Evolutionary conservation across 2,888 invertebrate species (phyloP), one percentile per base, ranked within the genome.

Genomic region (Tuta absoluta): DNA sequence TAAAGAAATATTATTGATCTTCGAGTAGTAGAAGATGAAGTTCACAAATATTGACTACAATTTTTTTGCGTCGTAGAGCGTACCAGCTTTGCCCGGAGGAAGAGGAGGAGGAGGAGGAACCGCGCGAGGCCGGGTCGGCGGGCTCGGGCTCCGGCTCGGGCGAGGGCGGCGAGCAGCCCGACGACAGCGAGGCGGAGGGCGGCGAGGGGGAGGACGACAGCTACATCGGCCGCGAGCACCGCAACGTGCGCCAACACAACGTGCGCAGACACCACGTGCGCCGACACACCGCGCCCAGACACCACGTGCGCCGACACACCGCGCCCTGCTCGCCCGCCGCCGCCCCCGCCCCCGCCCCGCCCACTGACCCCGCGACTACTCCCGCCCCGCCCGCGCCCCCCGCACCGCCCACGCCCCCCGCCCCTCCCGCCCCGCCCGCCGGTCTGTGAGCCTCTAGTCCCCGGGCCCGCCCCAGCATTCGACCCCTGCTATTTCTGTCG

Each of bases 51-150:
- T 48, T 48, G 48, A 48, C 19, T 10, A 19, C 19, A 21, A 21
- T n/a, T 4, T 59, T 38, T 59, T 57, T 37, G n/a, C 21, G 37
- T 64, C 48, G 2, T 72, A 92, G 92, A 69, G 92, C 91, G 24
- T 91, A 90, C 70, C 91, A 91, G 72, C 76, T 92, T 56, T 91
- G 91, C 66, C 91, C 91, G 1, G 91, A 91, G 63, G 90, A 89
- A 65, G 91, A 91, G 49, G 91, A 91, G n/a, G 92, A 92, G 60
- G 91, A 91, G 66, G 91, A 90, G 62, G 87, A 87, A 66, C 67
- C 76, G 10, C 81, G 85, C n/a, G 85, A 83, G 56, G 75, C 76
- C 23, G 80, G 74, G 24, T 38, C 7, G 57, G 75, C 75, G 21
- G 81, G 75, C 19, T 51, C 11, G 57, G 33, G 57, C 24, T 28